Evolutionary conservation across 2,113 vertebrate species (phyloP).

Genomic region (Tympanuchus pallidicinctus): DNA sequence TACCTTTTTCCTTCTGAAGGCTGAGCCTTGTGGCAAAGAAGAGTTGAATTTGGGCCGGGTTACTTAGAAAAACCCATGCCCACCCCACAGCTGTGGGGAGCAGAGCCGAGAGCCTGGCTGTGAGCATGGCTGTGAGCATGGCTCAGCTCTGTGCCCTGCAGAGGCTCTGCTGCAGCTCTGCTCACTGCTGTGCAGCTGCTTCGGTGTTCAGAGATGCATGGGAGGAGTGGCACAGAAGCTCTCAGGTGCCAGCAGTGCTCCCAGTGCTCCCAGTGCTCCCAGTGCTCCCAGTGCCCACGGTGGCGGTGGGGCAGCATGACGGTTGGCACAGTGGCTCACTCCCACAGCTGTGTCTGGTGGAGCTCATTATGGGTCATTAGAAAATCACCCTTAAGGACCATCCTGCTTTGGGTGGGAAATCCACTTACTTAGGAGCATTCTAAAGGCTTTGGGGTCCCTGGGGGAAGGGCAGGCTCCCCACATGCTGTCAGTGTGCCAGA

Average conservation of each 20-base stretch:
- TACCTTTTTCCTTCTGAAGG: neutral
- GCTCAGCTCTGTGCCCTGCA: neutral
- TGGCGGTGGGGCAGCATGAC: neutral
- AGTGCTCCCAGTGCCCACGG: too few relatives aligned
- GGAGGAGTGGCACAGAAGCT: neutral
- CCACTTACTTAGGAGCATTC: neutral
- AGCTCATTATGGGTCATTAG: neutral
- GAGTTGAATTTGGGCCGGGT: neutral
- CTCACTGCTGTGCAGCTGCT: neutral
- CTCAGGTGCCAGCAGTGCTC: neutral
- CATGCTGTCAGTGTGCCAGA: neutral
- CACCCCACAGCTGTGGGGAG: too few relatives aligned
- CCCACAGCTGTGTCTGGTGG: neutral
- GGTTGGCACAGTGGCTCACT: neutral
- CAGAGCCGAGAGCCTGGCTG: too few relatives aligned
- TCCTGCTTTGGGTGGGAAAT: neutral
- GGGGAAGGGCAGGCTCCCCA: neutral
- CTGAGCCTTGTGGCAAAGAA: neutral
- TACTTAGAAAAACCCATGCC: neutral
- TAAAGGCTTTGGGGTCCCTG: neutral
- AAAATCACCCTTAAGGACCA: neutral
- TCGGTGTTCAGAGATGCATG: neutral
- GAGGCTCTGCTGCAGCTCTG: neutral
- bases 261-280: too few relatives aligned
- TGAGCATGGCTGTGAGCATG: neutral